phyloP scores from a whole-genome alignment of 2,888 invertebrate species.

The Drosophila sordidapex region DNA sequence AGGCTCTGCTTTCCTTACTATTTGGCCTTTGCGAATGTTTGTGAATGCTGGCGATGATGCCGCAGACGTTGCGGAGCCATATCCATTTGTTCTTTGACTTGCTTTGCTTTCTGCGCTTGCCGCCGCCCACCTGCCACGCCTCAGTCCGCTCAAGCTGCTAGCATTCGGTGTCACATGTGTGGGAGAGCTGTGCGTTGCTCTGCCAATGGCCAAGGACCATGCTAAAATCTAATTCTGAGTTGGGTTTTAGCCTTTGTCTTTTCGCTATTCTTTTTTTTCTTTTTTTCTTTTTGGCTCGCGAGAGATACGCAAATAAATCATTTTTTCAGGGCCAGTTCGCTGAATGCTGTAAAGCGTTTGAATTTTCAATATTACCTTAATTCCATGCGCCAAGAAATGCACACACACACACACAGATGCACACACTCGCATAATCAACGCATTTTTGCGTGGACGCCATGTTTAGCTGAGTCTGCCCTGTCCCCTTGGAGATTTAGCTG shows the following conservation, averaged over 20 bases:
- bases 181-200: constrained; percentile 31
- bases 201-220: constrained; percentile 43
- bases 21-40: constrained; percentile 44
- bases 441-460: constrained; percentile 59
- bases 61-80: constrained; percentile 46
- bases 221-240: constrained; percentile 37
- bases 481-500: constrained; percentile 8
- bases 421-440: constrained; percentile 39
- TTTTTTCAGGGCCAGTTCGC: constrained; percentile 28
- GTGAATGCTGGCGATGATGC: constrained; percentile 23
- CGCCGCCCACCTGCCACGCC: not conserved
- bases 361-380: not conserved
- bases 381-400: not conserved
- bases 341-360: not conserved
- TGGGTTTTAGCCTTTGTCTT: constrained; percentile 43
- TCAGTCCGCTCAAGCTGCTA: not conserved
- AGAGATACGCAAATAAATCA: not conserved
- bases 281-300: not conserved
- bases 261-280: constrained; percentile 9
- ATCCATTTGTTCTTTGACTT: constrained; percentile 81
- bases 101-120: constrained; percentile 69
- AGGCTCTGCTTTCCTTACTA: not conserved
- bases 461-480: constrained; percentile 50
- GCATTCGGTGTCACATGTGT: constrained; percentile 17
- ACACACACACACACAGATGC: constrained; percentile 1